Evolutionary conservation across 1,140 invertebrate species (phyloP).

Genomic region (Tetramorium simillimum): DNA sequence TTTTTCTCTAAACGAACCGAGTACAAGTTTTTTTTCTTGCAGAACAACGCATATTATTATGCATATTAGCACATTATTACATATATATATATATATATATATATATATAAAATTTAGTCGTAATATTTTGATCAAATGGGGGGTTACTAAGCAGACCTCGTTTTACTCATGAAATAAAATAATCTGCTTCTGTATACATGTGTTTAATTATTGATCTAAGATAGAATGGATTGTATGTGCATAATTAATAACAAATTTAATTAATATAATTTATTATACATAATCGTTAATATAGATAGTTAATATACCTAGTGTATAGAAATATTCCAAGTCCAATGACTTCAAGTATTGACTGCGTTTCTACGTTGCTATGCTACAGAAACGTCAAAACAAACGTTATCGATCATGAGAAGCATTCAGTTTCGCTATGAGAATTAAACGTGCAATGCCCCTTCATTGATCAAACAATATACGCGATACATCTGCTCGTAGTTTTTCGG

Average conservation of each 20-base stretch:
- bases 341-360: slow-evolving; percentile 39
- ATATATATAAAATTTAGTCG: too few relatives aligned
- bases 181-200: neutral
- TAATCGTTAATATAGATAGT: neutral
- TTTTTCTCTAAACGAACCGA: too few relatives aligned
- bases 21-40: too few relatives aligned
- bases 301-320: too few relatives aligned
- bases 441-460: slow-evolving; percentile 76
- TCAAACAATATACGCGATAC: slow-evolving; percentile 75
- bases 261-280: neutral
- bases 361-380: slow-evolving; percentile 79
- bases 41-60: too few relatives aligned
- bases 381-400: slow-evolving; percentile 82
- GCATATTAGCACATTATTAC: too few relatives aligned
- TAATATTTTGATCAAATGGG: too few relatives aligned
- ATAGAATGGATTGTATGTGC: neutral
- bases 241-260: neutral
- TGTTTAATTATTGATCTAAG: neutral
- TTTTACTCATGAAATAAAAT: neutral
- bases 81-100: too few relatives aligned
- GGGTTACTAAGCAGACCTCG: too few relatives aligned
- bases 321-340: slow-evolving; percentile 29
- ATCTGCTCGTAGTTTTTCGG: slow-evolving; percentile 27
- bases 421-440: slow-evolving; percentile 56
- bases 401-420: slow-evolving; percentile 70